A percentile compares a stretch with the other conserved stretches of the same genome.
Evolutionary conservation across 2,888 invertebrate genomes (phyloP).

Genomic region (Adineta ricciae): DNA sequence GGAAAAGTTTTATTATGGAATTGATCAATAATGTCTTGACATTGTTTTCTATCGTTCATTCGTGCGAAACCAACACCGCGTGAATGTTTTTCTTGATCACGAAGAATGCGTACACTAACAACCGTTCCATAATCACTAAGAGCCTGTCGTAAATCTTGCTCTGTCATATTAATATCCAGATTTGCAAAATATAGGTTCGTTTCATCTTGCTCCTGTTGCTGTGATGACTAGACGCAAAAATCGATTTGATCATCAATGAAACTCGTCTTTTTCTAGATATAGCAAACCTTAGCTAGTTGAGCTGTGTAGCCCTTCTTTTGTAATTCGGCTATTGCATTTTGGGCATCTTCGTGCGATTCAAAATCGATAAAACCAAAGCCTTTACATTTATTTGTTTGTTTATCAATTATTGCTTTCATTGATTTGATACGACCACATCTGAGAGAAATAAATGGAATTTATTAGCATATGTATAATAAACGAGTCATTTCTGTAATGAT

Average conservation of each 20-base stretch:
- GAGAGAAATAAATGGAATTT: not conserved
- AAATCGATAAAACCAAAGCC: slow-evolving; percentile 99
- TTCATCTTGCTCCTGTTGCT: slow-evolving; percentile 77
- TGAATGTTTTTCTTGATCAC: slow-evolving; percentile 61
- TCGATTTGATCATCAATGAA: not conserved
- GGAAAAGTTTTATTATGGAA: slow-evolving; percentile 66
- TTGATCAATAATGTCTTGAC: slow-evolving; percentile 84
- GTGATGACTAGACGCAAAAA: not conserved
- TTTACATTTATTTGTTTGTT: slow-evolving; percentile 98
- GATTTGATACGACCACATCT: slow-evolving; percentile 97
- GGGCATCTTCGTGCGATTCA: slow-evolving; percentile 87
- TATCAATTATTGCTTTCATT: slow-evolving; percentile 98
- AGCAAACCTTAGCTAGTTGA: slow-evolving; percentile 80
- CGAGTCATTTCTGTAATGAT: not conserved
- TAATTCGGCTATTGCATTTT: slow-evolving; percentile 89
- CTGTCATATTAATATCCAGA: slow-evolving; percentile 53
- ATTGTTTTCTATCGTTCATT: slow-evolving; percentile 93
- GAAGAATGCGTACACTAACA: slow-evolving; percentile 29
- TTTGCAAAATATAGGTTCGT: slow-evolving; percentile 98
- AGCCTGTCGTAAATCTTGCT: slow-evolving; percentile 7
- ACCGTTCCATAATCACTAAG: slow-evolving; percentile 14
- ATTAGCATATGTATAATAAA: not conserved
- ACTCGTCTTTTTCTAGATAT: no score
- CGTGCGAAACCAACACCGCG: slow-evolving; percentile 70
- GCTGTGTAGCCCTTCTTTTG: slow-evolving; percentile 94